These are phyloP conservation scores for Schizopygopsis malacanthus DNA, from an alignment of 2,797 vertebrate species.

Conservation along the genomic window DNA sequence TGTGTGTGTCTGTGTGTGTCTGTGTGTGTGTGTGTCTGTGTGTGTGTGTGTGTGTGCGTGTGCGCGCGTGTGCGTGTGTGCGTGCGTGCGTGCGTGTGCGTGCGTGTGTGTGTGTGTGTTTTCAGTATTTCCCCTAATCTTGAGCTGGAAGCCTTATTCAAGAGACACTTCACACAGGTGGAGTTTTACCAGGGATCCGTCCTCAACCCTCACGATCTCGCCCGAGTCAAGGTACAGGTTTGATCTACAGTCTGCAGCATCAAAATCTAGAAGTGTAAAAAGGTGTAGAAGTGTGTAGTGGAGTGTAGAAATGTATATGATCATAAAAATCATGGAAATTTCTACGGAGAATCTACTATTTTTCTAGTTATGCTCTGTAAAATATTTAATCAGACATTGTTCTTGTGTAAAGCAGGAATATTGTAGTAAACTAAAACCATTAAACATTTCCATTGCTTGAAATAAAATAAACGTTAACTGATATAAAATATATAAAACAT, in stretches of 20 bases:
- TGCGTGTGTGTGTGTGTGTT: background rate
- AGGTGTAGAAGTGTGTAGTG: background rate
- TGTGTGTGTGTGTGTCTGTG: background rate
- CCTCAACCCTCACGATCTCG: conserved; percentile 98
- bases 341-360: background rate
- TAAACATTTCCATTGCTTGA: background rate
- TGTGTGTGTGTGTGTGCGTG: background rate
- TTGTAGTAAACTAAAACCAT: background rate
- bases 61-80: too few species aligned
- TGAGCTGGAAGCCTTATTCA: conserved; percentile 99
- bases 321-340: background rate
- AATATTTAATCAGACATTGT: background rate
- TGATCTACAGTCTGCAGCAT: background rate
- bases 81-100: too few species aligned
- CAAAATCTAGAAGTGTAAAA: too few species aligned
- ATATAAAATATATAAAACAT: background rate
- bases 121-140: conserved; percentile 99
- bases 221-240: conserved; percentile 91
- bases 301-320: background rate
- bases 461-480: background rate
- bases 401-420: background rate
- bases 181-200: conserved; percentile 99
- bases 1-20: background rate
- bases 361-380: background rate
- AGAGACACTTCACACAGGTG: conserved; percentile 99